Base-by-base conservation (phyloP, 1,140 invertebrate genomes). In the Ceratina australensis region DNA sequence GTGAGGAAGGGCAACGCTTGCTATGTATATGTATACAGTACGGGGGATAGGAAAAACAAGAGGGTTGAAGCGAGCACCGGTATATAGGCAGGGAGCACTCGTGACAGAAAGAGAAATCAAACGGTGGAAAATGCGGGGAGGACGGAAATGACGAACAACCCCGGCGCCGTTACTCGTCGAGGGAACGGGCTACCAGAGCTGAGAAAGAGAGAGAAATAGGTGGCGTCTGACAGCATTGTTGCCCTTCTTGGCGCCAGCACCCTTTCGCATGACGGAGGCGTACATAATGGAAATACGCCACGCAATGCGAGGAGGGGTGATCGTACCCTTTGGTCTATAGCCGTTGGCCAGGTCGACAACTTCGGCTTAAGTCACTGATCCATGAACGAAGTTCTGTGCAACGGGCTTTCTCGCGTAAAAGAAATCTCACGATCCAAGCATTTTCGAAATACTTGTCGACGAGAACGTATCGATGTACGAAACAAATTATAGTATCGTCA, bases 161-260 rank as follows among this genome's bases (percentile, higher is more conserved):
- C 33, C 33, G 33, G 5, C 33, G 33, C 33, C 33, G 33, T 42
- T 42, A 42, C 33, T 42, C 33, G 33, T 42, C 33, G 65, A 42
- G 33, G 7, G 59, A 50, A 33, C 33, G 18, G 16, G 57, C 42
- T 22, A 10, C 57, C 5, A 13, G 2, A 10, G 7, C 10, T 2
- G n/a, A 2, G 16, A 50, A n/a, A 18, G 20, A 22, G 33, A 13
- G 28, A 33, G 16, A 33, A n/a, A 59, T 15, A n/a, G 69, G 15
- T 33, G 61, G 24, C 52, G 28, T 72, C 82, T 84, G 81, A 65
- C 79, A 68, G 71, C 78, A 80, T 83, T 84, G 82, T 84, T 84
- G 77, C 81, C 81, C 81, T 84, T 83, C 72, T 84, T 83, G 78
- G 67, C 81, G 82, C 77, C 78, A 68, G 61, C 81, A 66, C 72